A percentile compares a stretch with the other conserved stretches of the same genome.
phyloP scores from a whole-genome alignment of 2,888 invertebrate species.

The Stenolophus ochropezus region DNA sequence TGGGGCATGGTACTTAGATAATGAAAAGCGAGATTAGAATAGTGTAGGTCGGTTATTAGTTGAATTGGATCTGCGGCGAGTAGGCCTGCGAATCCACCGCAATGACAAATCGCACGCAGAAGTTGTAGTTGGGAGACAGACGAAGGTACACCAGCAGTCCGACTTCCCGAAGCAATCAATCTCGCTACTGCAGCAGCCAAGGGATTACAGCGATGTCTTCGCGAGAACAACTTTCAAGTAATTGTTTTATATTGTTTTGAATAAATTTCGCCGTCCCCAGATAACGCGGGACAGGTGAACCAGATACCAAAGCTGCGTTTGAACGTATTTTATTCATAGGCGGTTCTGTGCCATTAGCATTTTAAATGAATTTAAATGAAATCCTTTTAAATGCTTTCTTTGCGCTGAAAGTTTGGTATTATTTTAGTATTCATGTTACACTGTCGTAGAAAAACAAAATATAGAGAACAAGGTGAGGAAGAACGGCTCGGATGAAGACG shows the following conservation, averaged over 20 bases:
- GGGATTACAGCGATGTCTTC: constrained; percentile 56
- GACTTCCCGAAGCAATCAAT: constrained; percentile 53
- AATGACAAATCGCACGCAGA: not conserved
- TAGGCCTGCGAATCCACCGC: not conserved
- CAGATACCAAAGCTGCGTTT: constrained; percentile 48
- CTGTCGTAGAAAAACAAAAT: constrained; percentile 39
- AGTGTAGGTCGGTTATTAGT: not conserved
- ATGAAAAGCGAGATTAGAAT: not conserved
- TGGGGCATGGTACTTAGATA: too few relatives aligned
- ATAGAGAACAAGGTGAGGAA: constrained; percentile 25
- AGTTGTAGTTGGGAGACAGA: not conserved
- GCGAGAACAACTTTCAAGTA: constrained; percentile 58
- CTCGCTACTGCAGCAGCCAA: constrained; percentile 49
- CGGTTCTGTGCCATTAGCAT: constrained; percentile 68
- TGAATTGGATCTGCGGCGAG: not conserved
- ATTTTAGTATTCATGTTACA: constrained; percentile 59
- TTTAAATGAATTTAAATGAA: constrained; percentile 70
- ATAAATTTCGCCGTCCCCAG: constrained; percentile 56
- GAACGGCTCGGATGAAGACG: not conserved
- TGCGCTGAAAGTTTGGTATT: constrained; percentile 54
- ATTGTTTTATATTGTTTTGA: constrained; percentile 60
- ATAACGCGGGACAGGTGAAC: constrained; percentile 54
- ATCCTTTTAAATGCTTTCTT: constrained; percentile 63
- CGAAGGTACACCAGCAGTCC: constrained; percentile 29
- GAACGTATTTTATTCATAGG: constrained; percentile 68